A percentile compares a stretch with the other conserved stretches of the same genome.
These are phyloP conservation scores for Cairina moschata DNA, from an alignment of 2,113 vertebrate species.

Conservation along the genomic window DNA sequence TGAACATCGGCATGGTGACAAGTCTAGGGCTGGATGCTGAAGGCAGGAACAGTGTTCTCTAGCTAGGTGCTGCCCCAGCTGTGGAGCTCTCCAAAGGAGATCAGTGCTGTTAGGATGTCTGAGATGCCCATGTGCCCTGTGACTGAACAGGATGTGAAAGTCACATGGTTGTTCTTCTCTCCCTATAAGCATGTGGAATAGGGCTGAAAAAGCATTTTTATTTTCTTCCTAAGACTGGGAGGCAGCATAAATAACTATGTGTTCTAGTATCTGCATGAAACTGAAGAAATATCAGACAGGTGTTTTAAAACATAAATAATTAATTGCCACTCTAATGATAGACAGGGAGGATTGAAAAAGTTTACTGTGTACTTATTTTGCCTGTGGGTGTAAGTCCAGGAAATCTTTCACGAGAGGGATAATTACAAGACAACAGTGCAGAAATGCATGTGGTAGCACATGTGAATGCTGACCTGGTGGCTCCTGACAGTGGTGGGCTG, in stretches of 20 bases:
- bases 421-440: conserved; percentile 43
- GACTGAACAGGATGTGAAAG: background rate
- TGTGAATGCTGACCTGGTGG: conserved; percentile 59
- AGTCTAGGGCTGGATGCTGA: background rate
- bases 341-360: conserved; percentile 22
- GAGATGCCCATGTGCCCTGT: background rate
- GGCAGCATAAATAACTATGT: background rate
- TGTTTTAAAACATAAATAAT: conserved; percentile 60
- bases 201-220: background rate
- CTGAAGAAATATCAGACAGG: conserved; percentile 26
- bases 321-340: conserved; percentile 41
- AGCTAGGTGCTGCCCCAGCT: background rate
- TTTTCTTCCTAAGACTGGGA: background rate
- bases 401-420: conserved; percentile 70
- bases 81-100: background rate
- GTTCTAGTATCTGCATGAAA: background rate
- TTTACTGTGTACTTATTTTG: conserved; percentile 56
- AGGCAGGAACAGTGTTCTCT: background rate
- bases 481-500: conserved; percentile 16
- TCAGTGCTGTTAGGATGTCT: rapidly evolving
- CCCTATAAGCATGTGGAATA: background rate
- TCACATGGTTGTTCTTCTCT: rapidly evolving
- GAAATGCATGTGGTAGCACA: conserved; percentile 5
- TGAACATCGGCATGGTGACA: rapidly evolving
- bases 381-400: conserved; percentile 62